phyloP scores from a whole-genome alignment of 2,113 vertebrate species.

The Sminthopsis crassicaudata region DNA sequence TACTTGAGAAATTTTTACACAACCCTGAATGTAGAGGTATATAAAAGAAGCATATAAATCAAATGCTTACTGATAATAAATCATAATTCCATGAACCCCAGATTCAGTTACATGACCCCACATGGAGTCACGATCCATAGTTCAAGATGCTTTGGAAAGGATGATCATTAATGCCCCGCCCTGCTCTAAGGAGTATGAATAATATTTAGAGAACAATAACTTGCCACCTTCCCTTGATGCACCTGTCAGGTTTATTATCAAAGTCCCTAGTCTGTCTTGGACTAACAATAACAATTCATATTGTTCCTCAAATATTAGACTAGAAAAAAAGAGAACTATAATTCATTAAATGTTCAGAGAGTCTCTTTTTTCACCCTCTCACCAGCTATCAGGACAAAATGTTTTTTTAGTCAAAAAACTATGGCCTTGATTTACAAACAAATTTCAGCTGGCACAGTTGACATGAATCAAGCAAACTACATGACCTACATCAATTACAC shows the following conservation, averaged over 20 bases:
- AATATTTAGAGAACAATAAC: neutral
- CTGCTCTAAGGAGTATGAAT: constrained; percentile 3
- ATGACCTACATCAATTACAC: constrained; percentile 71
- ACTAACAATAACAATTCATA: constrained; percentile 76
- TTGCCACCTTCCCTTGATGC: neutral
- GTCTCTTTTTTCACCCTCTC: constrained; percentile 61
- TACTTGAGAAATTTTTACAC: too few species aligned
- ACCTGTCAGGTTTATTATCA: constrained; percentile 69
- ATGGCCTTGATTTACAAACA: constrained; percentile 72
- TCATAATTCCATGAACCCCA: too few species aligned
- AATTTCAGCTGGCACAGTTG: constrained; percentile 67
- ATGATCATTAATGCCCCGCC: neutral
- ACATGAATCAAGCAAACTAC: constrained; percentile 75
- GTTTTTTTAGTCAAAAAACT: constrained; percentile 69
- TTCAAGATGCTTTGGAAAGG: too few species aligned
- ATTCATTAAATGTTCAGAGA: constrained; percentile 67
- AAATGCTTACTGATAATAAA: too few species aligned
- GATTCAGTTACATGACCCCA: too few species aligned
- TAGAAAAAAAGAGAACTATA: constrained; percentile 71
- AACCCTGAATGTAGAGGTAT: too few species aligned
- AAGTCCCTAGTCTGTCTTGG: constrained; percentile 60
- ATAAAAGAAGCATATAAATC: too few species aligned
- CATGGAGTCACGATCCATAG: too few species aligned
- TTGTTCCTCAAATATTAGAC: constrained; percentile 52
- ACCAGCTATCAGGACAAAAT: constrained; percentile 70